Conservation (phyloP, 2,113 vertebrate species). For the Ellobius talpinus region DNA sequence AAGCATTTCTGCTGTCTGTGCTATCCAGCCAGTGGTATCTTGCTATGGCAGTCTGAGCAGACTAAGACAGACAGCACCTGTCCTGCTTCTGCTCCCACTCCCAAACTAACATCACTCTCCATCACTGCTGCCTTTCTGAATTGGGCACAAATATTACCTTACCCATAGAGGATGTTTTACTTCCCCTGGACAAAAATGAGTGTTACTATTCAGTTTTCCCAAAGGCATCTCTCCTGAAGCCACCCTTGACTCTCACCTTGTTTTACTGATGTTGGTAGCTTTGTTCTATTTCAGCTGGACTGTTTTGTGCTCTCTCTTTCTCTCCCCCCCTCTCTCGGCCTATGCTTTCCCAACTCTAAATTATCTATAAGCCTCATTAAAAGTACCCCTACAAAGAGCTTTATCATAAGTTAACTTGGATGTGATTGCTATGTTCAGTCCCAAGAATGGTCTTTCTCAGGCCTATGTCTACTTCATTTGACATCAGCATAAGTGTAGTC, state of each 20-base stretch:
- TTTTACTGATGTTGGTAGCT: background rate
- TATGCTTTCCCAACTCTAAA: background rate
- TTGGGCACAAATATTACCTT: background rate
- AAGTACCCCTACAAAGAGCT: background rate
- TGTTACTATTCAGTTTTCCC: background rate
- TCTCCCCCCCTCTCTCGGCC: background rate
- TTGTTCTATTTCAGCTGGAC: background rate
- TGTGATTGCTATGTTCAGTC: background rate
- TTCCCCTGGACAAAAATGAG: background rate
- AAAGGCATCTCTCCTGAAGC: background rate
- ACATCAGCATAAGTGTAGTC: background rate
- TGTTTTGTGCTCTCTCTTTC: background rate
- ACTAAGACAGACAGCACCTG: background rate
- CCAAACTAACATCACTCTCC: background rate
- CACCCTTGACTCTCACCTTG: background rate
- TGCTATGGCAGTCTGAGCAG: background rate
- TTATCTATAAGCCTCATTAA: background rate
- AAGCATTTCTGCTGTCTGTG: background rate
- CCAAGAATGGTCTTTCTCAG: conserved; percentile 1
- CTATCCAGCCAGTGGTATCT: background rate
- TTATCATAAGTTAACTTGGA: conserved; percentile 9
- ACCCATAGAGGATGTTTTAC: background rate
- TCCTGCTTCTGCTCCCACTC: background rate
- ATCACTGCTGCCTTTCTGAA: background rate
- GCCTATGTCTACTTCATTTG: background rate